phyloP scores from a whole-genome alignment of 1,140 invertebrate genomes.

The Cryptotermes secundus region DNA sequence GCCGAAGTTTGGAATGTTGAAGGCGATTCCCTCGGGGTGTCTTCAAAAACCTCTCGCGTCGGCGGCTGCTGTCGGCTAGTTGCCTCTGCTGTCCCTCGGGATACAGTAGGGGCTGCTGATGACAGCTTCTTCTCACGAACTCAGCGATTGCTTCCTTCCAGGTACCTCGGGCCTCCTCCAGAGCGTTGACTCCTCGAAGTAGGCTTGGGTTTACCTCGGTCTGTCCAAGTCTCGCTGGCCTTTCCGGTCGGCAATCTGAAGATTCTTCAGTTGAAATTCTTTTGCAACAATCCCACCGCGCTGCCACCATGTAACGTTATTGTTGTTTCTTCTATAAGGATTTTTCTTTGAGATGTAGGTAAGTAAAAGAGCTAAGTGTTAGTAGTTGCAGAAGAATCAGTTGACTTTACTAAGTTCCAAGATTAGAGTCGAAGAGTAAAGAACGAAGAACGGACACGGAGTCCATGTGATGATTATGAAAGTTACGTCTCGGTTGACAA shows the following conservation, averaged over 20 bases:
- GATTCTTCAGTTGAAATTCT: neutral
- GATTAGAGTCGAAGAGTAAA: too few relatives aligned
- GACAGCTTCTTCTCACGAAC: neutral
- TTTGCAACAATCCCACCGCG: neutral
- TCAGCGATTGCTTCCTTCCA: too few relatives aligned
- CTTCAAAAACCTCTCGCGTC: neutral
- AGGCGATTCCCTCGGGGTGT: constrained; percentile 14
- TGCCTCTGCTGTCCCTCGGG: neutral
- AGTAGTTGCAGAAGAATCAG: too few relatives aligned
- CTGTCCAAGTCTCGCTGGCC: neutral
- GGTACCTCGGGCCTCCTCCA: neutral
- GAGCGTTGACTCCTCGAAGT: constrained; percentile 21
- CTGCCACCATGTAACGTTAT: neutral
- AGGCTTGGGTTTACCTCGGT: constrained; percentile 6
- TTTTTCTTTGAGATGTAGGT: too few relatives aligned
- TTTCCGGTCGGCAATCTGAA: neutral
- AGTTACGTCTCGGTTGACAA: too few relatives aligned
- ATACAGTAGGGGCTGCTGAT: neutral
- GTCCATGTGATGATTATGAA: too few relatives aligned
- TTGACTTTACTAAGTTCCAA: too few relatives aligned
- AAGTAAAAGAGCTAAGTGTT: too few relatives aligned
- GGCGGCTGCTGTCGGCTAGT: neutral
- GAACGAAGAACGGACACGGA: too few relatives aligned
- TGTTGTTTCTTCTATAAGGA: too few relatives aligned
- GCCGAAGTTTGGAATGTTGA: neutral